Percentiles rank a stretch among this genome's conserved stretches.
These are phyloP conservation scores for Leucozona laternaria DNA, from an alignment of 2,888 invertebrate species.

Conservation along the genomic window DNA sequence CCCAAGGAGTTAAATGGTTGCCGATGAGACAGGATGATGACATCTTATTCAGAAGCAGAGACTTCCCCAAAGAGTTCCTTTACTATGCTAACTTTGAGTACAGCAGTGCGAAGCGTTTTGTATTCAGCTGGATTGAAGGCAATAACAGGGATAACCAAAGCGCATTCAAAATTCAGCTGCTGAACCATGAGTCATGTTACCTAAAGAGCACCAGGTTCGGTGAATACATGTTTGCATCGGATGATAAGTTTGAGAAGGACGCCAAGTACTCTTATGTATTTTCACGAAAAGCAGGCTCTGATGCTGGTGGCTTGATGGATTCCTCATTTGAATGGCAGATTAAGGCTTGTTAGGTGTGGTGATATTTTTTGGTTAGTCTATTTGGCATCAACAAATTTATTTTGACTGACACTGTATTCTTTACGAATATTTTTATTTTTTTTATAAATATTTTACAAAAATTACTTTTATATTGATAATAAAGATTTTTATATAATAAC, in stretches of 20 bases:
- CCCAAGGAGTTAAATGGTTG: conserved; percentile 8
- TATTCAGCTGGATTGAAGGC: conserved; percentile 13
- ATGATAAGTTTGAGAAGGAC: conserved; percentile 6
- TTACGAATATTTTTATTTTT: background rate
- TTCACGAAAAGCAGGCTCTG: background rate
- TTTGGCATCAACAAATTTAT: background rate
- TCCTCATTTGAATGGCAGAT: background rate
- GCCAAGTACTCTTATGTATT: background rate
- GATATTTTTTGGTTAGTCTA: background rate
- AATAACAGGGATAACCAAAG: conserved; percentile 3
- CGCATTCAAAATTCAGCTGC: conserved; percentile 14
- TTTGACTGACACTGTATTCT: background rate
- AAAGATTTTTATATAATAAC: no score
- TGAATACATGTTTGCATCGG: conserved; percentile 15
- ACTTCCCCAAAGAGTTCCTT: conserved; percentile 21
- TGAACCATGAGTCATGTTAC: background rate
- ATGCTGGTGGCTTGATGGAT: background rate
- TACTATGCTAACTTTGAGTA: conserved; percentile 24
- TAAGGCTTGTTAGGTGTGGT: conserved; percentile 2
- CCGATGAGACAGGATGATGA: background rate
- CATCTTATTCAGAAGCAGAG: conserved; percentile 14
- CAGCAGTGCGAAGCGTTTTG: background rate
- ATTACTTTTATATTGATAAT: background rate
- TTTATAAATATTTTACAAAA: background rate
- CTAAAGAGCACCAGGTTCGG: conserved; percentile 7